Evolutionary conservation across 1,140 invertebrate species (phyloP).

Genomic region (Eufriesea mexicana): DNA sequence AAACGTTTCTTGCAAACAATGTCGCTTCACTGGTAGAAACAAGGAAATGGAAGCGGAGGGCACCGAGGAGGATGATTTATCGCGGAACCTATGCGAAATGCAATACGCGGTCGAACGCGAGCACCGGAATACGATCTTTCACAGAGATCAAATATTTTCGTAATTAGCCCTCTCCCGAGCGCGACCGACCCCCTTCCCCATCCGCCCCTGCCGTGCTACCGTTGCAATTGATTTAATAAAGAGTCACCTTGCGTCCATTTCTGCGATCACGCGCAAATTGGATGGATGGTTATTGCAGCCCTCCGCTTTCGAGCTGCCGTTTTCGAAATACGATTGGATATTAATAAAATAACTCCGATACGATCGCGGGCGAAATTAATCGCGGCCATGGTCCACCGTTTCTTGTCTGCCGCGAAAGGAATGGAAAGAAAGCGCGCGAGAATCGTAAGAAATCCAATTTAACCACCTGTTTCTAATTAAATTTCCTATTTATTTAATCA

Average conservation of each 20-base stretch:
- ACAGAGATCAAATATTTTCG: conserved; percentile 47
- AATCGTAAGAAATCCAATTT: too few species aligned
- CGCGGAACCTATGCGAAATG: background rate
- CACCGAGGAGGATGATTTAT: background rate
- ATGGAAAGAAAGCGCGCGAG: too few species aligned
- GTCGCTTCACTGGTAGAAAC: background rate
- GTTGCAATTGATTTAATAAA: conserved; percentile 48
- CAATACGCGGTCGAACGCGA: background rate
- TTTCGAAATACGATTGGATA: conserved; percentile 42
- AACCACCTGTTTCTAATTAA: too few species aligned
- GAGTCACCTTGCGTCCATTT: conserved; percentile 40
- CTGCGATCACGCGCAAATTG: conserved; percentile 45
- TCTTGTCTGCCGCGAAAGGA: background rate
- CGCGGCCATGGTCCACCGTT: background rate
- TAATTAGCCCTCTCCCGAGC: conserved; percentile 27
- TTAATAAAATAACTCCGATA: conserved; percentile 44
- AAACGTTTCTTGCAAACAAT: background rate
- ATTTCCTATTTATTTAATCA: too few species aligned
- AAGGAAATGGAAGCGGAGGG: background rate
- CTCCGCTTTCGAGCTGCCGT: background rate
- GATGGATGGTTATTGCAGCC: conserved; percentile 39
- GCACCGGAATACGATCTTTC: conserved; percentile 17
- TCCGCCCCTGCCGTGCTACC: background rate
- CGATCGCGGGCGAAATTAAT: conserved; percentile 26
- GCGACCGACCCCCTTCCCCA: background rate